phyloP scores from a whole-genome alignment of 2,113 vertebrate species.

The Macroglossus sobrinus region DNA sequence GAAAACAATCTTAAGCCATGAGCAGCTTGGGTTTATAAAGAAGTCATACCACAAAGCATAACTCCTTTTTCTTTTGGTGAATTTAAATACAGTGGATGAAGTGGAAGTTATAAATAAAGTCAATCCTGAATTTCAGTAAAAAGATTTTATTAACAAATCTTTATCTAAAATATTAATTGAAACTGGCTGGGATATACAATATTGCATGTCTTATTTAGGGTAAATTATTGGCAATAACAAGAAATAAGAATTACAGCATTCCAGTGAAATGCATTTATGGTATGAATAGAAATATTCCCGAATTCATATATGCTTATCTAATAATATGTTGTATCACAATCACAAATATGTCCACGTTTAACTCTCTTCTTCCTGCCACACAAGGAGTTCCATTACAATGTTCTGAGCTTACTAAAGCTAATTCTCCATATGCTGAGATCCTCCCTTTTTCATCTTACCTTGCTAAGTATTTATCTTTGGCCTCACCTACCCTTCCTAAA shows the following conservation, averaged over 20 bases:
- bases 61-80: slow-evolving; percentile 38
- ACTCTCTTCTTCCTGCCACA: neutral
- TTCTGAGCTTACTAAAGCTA: neutral
- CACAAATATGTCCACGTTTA: neutral
- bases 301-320: neutral
- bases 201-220: neutral
- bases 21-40: slow-evolving; percentile 61
- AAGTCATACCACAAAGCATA: slow-evolving; percentile 21
- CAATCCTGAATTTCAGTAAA: neutral
- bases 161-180: slow-evolving; percentile 8
- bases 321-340: neutral
- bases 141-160: neutral
- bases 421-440: neutral
- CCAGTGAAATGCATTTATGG: neutral
- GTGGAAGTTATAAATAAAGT: slow-evolving; percentile 26
- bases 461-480: neutral
- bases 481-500: neutral
- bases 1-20: slow-evolving; percentile 37
- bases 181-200: neutral
- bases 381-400: neutral
- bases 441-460: neutral
- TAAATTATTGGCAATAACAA: neutral
- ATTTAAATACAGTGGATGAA: slow-evolving; percentile 22
- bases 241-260: neutral
- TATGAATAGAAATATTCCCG: neutral